These are phyloP conservation scores for Protobothrops mucrosquamatus DNA, from an alignment of 2,113 vertebrate species.

Conservation along the genomic window DNA sequence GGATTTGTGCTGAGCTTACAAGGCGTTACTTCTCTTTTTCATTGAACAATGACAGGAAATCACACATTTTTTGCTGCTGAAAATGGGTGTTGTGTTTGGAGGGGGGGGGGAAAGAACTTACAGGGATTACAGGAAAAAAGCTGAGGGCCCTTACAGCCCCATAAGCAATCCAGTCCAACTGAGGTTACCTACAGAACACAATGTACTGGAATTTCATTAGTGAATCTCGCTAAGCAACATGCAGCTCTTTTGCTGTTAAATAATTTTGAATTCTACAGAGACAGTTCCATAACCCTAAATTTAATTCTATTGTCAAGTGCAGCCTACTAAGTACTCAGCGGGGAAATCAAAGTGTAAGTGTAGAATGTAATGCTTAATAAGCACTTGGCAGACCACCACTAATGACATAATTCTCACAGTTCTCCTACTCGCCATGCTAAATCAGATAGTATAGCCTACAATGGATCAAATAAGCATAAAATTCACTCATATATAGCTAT, in stretches of 20 bases:
- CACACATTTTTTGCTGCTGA: neutral
- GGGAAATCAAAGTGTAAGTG: slow-evolving; percentile 3
- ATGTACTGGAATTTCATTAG: neutral
- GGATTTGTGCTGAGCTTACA: neutral
- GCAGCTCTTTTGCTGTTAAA: neutral
- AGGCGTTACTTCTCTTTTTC: neutral
- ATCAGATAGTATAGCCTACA: neutral
- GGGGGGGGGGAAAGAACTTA: neutral
- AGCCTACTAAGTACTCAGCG: neutral
- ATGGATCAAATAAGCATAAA: slow-evolving; percentile 1
- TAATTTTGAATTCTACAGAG: neutral
- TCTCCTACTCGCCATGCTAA: neutral
- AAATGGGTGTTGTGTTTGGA: neutral
- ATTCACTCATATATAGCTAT: neutral
- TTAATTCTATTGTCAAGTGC: neutral
- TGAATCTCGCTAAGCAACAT: neutral
- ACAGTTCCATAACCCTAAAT: neutral
- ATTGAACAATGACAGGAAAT: neutral
- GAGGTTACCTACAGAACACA: neutral
- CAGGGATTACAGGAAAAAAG: neutral
- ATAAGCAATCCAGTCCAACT: neutral
- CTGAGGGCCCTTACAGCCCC: neutral
- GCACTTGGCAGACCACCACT: neutral
- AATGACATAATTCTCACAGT: neutral
- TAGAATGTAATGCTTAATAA: neutral